Conservation (phyloP, 2,797 vertebrate species). For the Triplophysa yarkandensis region DNA sequence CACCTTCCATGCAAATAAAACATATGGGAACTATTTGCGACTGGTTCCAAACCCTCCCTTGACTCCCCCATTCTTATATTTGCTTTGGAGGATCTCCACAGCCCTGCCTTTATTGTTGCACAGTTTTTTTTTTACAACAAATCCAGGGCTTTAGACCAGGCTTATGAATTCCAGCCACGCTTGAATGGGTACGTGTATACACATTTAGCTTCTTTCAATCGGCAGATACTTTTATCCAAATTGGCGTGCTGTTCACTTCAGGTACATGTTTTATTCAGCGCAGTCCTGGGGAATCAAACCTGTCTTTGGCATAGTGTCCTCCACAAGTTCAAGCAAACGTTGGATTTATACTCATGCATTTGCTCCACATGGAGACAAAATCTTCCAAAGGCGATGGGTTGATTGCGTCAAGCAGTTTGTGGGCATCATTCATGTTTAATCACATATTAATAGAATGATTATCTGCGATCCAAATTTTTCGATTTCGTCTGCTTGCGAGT, state of each 20-base stretch:
- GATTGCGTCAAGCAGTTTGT: neutral
- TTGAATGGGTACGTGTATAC: constrained; percentile 9
- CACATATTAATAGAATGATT: constrained; percentile 8
- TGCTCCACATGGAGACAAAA: neutral
- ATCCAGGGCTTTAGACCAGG: constrained; percentile 9
- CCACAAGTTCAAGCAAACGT: neutral
- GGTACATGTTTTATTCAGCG: neutral
- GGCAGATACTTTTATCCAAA: neutral
- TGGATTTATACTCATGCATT: neutral
- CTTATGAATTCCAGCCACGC: constrained; percentile 28
- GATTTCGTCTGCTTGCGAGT: constrained; percentile 10
- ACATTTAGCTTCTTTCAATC: constrained; percentile 6
- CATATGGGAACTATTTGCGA: constrained; percentile 53
- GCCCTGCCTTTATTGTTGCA: constrained; percentile 26
- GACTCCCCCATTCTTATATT: constrained; percentile 29
- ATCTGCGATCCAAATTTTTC: neutral
- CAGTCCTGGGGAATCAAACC: neutral
- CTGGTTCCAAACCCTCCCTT: constrained; percentile 23
- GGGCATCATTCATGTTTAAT: neutral
- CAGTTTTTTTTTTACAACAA: constrained; percentile 45
- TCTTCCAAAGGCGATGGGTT: neutral
- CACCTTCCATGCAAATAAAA: constrained; percentile 27
- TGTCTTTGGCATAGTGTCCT: neutral
- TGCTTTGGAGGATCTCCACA: constrained; percentile 51
- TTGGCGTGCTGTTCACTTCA: neutral